Evolutionary conservation across 2,113 vertebrate species (phyloP).

Genomic region (Formicarius rufipectus): DNA sequence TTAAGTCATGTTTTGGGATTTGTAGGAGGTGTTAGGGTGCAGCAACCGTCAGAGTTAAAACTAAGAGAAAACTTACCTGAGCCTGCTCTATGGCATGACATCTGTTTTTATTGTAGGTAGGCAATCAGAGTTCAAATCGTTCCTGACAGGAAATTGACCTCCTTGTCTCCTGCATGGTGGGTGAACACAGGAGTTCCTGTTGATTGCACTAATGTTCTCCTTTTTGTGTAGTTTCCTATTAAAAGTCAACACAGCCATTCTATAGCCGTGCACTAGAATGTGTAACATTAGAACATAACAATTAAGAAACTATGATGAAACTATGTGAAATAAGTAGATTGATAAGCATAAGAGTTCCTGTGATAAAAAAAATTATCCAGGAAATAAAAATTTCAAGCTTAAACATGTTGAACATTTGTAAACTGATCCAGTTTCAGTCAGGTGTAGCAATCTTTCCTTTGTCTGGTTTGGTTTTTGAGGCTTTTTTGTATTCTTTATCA

Average conservation of each 20-base stretch:
- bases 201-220: neutral
- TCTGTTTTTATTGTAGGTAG: neutral
- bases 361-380: neutral
- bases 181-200: neutral
- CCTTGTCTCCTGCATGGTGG: neutral
- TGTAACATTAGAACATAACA: neutral
- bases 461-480: neutral
- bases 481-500: neutral
- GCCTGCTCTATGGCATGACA: neutral
- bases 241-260: neutral
- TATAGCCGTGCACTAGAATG: too few species aligned
- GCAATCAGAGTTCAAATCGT: neutral
- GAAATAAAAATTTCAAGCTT: neutral
- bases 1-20: neutral
- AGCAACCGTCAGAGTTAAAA: neutral
- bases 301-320: neutral
- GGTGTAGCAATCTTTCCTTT: neutral
- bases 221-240: neutral
- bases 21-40: neutral
- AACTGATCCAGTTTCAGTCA: neutral
- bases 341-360: neutral
- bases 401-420: neutral
- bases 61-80: neutral
- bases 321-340: neutral
- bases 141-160: neutral